Percentiles rank a stretch among this genome's conserved stretches.
phyloP scores from a whole-genome alignment of 2,888 invertebrate species.

The Oxytorus armatus region DNA sequence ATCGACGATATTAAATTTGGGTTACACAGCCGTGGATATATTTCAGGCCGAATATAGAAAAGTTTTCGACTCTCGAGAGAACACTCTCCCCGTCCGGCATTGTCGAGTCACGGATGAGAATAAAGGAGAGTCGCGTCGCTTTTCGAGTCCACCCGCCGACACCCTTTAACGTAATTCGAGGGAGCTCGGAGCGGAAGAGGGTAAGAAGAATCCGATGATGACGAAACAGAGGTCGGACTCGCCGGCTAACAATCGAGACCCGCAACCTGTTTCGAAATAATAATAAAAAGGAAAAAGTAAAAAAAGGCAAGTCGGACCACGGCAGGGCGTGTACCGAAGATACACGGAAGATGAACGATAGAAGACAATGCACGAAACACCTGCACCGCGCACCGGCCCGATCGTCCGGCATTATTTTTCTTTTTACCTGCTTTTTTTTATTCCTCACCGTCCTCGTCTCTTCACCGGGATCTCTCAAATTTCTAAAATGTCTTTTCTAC shows the following conservation, averaged over 20 bases:
- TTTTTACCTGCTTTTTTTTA: slow-evolving; percentile 21
- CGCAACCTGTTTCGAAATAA: slow-evolving; percentile 67
- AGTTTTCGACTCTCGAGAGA: not conserved
- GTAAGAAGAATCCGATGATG: slow-evolving; percentile 28
- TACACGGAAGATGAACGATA: too few species aligned
- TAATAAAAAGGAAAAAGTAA: slow-evolving; percentile 29
- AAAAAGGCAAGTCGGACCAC: slow-evolving; percentile 61
- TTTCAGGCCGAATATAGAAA: too few species aligned
- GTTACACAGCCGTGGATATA: too few species aligned
- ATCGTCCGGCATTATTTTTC: slow-evolving; percentile 59
- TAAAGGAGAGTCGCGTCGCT: too few species aligned
- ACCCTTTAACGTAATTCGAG: slow-evolving; percentile 38
- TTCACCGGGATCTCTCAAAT: slow-evolving; percentile 36
- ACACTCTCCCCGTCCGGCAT: not conserved
- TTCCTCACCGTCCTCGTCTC: slow-evolving; percentile 21
- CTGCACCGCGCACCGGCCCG: slow-evolving; percentile 42
- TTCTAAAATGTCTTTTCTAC: slow-evolving; percentile 53
- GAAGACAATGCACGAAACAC: slow-evolving; percentile 64
- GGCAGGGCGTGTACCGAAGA: slow-evolving; percentile 21
- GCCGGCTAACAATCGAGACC: slow-evolving; percentile 30
- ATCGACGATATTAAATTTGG: too few species aligned
- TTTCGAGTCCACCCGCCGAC: too few species aligned
- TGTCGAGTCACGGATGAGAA: slow-evolving; percentile 22
- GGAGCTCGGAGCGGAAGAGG: slow-evolving; percentile 57
- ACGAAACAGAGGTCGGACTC: slow-evolving; percentile 63